Evolutionary conservation across 37 sponge, comb jelly and placozoan genomes (phyloP).

Genomic region (Petrosia ficiformis): DNA sequence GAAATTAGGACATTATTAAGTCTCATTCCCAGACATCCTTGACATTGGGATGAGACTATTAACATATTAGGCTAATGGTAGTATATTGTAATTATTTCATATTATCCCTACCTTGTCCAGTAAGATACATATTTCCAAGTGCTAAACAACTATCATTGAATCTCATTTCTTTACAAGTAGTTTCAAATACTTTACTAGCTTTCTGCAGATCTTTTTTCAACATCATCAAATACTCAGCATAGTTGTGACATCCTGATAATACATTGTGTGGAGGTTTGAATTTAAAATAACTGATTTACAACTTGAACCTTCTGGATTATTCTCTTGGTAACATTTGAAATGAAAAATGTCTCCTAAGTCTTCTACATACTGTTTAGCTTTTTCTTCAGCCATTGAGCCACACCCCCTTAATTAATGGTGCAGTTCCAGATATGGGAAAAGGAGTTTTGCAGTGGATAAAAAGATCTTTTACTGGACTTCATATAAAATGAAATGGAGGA

Average conservation of each 20-base stretch:
- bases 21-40: no score
- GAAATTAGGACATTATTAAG: no score
- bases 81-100: no score
- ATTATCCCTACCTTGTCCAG: conserved; percentile 25
- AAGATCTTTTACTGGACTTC: no score
- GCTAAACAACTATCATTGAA: conserved; percentile 48
- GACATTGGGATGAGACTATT: no score
- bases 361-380: conserved; percentile 10
- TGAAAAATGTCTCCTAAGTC: conserved; percentile 2
- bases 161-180: conserved; percentile 19
- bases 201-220: conserved; percentile 22
- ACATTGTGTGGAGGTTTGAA: neutral
- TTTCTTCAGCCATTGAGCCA: conserved; percentile 7
- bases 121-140: conserved; percentile 42
- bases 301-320: conserved; percentile 23
- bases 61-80: no score
- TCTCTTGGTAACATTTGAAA: conserved; percentile 15
- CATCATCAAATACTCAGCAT: conserved; percentile 26
- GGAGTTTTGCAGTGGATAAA: no score
- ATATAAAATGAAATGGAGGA: no score
- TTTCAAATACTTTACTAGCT: conserved; percentile 16
- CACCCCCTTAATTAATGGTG: no score
- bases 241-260: conserved; percentile 32
- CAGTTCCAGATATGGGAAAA: no score
- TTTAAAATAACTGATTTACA: neutral